A percentile compares a stretch with the other conserved stretches of the same genome.
These are phyloP conservation scores for Leucoma salicis DNA, from an alignment of 2,888 invertebrate species.

Conservation along the genomic window DNA sequence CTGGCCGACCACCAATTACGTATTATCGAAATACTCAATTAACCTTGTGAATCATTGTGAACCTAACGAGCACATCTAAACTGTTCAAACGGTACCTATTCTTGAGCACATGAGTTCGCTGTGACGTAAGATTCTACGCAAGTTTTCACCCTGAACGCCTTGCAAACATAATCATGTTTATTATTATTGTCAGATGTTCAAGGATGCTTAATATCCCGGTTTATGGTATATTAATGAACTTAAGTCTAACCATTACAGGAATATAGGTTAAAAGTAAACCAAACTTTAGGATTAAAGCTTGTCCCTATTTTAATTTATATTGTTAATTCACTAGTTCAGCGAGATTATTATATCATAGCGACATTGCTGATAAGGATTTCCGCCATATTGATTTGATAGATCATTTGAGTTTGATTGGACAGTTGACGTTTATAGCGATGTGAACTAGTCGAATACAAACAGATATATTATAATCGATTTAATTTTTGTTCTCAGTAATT, in stretches of 20 bases:
- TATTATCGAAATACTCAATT: conserved; percentile 44
- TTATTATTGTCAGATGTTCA: conserved; percentile 44
- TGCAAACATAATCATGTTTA: conserved; percentile 43
- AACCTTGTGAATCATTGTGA: conserved; percentile 61
- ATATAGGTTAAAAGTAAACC: conserved; percentile 20
- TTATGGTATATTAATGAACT: conserved; percentile 15
- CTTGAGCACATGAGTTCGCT: conserved; percentile 32
- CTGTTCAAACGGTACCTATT: conserved; percentile 36
- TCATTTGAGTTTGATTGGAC: background rate
- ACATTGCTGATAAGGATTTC: conserved; percentile 35
- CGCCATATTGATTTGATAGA: conserved; percentile 42
- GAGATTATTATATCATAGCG: conserved; percentile 5
- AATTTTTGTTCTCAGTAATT: too few species aligned
- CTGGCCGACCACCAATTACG: conserved; percentile 33
- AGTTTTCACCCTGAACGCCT: conserved; percentile 33
- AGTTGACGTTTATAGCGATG: too few species aligned
- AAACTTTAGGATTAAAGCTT: conserved; percentile 24
- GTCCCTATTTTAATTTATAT: conserved; percentile 31
- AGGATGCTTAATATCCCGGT: conserved; percentile 17
- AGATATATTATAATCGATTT: too few species aligned
- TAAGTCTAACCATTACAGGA: conserved; percentile 24
- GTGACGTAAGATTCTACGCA: conserved; percentile 50
- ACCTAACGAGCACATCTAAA: conserved; percentile 34
- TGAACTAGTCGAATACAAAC: too few species aligned
- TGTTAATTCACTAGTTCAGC: conserved; percentile 30